Conservation (phyloP, 2,797 vertebrate genomes). For the Ctenochaetus hawaiiensis region DNA sequence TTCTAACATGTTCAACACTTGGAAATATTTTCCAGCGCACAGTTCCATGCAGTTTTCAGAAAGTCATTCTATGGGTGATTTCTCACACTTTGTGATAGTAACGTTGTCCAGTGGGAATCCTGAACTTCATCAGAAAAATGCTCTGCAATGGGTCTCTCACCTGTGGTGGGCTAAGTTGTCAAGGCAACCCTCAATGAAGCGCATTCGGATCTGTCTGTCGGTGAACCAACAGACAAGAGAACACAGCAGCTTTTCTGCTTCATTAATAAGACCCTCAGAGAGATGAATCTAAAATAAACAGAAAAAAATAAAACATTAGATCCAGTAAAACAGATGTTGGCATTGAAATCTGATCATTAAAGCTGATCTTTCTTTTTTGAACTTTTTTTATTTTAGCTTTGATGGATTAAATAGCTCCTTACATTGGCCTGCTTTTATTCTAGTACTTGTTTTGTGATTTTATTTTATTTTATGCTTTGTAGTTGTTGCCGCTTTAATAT, state of each 20-base stretch:
- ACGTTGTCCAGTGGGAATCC: neutral
- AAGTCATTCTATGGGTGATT: no score
- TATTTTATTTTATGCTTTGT: neutral
- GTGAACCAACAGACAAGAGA: slow-evolving; percentile 99
- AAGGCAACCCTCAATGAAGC: slow-evolving; percentile 99
- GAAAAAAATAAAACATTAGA: neutral
- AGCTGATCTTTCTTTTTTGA: neutral
- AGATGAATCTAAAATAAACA: slow-evolving; percentile 90
- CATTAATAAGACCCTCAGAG: slow-evolving; percentile 97
- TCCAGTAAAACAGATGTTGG: no score
- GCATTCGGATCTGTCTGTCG: slow-evolving; percentile 98
- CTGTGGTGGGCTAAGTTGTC: slow-evolving; percentile 98
- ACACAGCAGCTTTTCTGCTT: slow-evolving; percentile 98
- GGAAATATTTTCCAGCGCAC: neutral
- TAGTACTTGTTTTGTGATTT: neutral
- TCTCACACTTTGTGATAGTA: neutral
- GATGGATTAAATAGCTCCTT: neutral
- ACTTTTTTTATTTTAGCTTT: neutral
- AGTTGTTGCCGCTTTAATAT: neutral
- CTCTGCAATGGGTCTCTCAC: slow-evolving; percentile 69
- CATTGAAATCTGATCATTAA: neutral
- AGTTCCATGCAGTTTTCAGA: neutral
- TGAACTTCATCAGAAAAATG: neutral
- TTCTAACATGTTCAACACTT: neutral
- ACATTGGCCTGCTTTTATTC: neutral